Evolutionary conservation across 2,113 vertebrate species (phyloP), one percentile per base, ranked within the genome.

Genomic region (Percina caprodes): DNA sequence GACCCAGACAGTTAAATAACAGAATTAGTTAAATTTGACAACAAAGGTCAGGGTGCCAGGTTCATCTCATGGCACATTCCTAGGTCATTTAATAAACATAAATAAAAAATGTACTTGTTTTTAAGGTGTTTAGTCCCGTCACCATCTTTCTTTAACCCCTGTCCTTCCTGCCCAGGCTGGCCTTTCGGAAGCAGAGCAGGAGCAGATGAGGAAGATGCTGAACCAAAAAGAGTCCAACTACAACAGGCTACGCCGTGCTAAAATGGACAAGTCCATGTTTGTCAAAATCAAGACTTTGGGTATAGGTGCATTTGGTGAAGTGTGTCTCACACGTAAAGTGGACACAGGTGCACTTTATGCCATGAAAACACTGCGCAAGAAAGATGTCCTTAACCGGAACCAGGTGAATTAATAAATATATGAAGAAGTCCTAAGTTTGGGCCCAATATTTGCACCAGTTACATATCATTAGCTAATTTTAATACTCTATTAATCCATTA

Each of bases 241-340:
- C 89, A 99, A 99, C 92, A 93, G 98, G 67, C 95, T 99, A 15
- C 98, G 97, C 60, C 96, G 98, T 23, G 98, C 98, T 88, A 99
- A 99, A 92, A 99, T 99, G 98, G 98, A 99, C 93, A 99, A 99
- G 88, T 98, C 98, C 15, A 97, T 99, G 97, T 99, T 99, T 82
- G 95, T 99, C 73, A 99, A 99, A 90, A 98, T 99, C 90, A 99
- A 99, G 91, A 99, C 97, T 0, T 85, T 99, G 49, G 98, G 98
- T 8, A 97, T 99, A 0, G 98, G 98, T 9, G 98, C 98, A 18
- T 99, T 99, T 69, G 98, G 98, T 15, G 98, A 99, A 89, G 98
- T 99, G 2, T 99, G 98, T 86, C 95, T 99, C 16, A 97, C 98
- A 0, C 98, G 98, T 74, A 99, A 99, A 88, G 97, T 99, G 72